These are phyloP conservation scores for Acipenser ruthenus DNA, from an alignment of 2,797 vertebrate species.

Conservation along the genomic window DNA sequence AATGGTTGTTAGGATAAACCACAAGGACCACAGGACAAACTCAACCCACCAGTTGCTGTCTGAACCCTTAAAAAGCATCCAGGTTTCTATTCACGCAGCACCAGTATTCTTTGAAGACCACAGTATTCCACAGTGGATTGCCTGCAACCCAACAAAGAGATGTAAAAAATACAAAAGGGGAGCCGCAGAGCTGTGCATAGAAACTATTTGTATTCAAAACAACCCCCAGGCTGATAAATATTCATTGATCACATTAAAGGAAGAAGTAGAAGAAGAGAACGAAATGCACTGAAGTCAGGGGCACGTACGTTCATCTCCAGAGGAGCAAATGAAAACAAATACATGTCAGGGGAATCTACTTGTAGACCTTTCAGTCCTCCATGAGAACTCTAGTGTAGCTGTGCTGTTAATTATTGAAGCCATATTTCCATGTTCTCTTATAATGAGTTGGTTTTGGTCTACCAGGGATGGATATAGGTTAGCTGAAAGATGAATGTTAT, in stretches of 20 bases:
- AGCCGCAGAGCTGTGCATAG: background rate
- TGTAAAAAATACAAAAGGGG: slow-evolving; percentile 1
- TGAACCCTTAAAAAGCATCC: background rate
- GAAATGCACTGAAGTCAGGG: background rate
- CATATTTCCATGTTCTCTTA: background rate
- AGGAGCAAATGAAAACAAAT: slow-evolving; percentile 20
- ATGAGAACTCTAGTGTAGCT: slow-evolving; percentile 18
- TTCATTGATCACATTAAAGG: slow-evolving; percentile 31
- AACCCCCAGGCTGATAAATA: slow-evolving; percentile 21
- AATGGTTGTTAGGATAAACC: no score
- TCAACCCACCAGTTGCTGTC: no score
- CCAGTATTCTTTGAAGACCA: background rate
- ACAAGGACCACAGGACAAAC: no score
- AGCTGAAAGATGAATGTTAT: slow-evolving; percentile 2
- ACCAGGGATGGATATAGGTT: background rate
- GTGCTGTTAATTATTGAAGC: slow-evolving; percentile 25
- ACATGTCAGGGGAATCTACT: slow-evolving; percentile 18
- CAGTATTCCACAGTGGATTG: background rate
- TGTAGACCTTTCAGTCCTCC: slow-evolving; percentile 20
- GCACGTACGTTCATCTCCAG: background rate
- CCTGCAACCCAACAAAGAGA: background rate
- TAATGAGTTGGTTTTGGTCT: background rate
- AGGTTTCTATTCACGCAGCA: background rate
- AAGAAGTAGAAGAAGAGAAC: slow-evolving; percentile 21
- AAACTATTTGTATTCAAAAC: background rate